Base-by-base conservation (phyloP, 2,113 vertebrate genomes). In the Petaurus breviceps region DNA sequence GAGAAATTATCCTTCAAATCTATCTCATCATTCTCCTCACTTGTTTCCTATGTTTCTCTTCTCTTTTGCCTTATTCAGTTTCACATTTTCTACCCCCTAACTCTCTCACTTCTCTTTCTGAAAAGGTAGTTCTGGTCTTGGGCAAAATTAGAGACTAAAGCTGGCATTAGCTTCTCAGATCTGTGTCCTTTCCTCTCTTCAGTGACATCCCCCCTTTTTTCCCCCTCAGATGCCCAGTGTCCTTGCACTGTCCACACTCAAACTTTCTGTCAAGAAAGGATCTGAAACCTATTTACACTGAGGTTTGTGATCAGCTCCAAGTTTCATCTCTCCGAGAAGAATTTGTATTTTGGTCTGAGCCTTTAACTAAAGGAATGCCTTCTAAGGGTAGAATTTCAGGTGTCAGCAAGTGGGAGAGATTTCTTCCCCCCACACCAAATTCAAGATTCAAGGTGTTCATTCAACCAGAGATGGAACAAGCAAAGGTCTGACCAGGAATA, bases 311-410 rank as follows among this genome's bases (percentile, higher is more conserved):
- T 77, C 61, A 77, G 61, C 37, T 61, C 23, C 19, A 90, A 94
- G 52, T 93, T 52, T 55, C 92, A 43, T 95, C 96, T 95, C 91
- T 49, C 54, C 92, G 26, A 50, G 16, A 31, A 52, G 53, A 95
- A 25, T 68, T 24, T 97, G 37, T 31, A 92, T 28, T 16, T 94
- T 95, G 92, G 37, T 84, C 23, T 49, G 95, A 92, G 14, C 90
- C 0, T 95, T 92, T 61, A 96, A 61, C 90, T 50, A 92, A 96
- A 94, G 12, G 46, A 26, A 54, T 90, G 22, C 94, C 92, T 90
- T 57, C 89, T 19, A 43, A 31, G 90, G 61, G 91, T 55, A n/a
- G 89, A 93, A 94, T 90, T 95, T 89, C 51, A n/a, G 22, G 90
- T 57, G 89, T 26, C 90, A 94, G 93, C 90, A 25, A 49, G 94